Evolutionary conservation across 1,140 invertebrate genomes (phyloP).

Genomic region (Trissolcus basalis): DNA sequence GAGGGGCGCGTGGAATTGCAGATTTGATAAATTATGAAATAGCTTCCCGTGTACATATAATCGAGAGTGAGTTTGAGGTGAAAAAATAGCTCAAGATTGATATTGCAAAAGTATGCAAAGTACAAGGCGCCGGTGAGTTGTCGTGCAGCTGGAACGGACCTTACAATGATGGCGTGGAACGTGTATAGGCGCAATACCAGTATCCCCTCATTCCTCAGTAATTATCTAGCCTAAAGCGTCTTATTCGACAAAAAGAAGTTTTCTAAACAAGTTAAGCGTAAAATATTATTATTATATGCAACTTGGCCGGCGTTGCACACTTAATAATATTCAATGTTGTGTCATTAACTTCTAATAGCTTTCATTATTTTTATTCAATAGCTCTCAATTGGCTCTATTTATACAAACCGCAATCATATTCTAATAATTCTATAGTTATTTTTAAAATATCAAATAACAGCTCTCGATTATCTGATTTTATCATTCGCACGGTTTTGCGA

Average conservation of each 20-base stretch:
- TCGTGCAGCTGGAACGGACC: constrained; percentile 39
- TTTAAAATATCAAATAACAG: too few species aligned
- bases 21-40: too few species aligned
- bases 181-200: constrained; percentile 72
- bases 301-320: constrained; percentile 14
- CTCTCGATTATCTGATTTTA: too few species aligned
- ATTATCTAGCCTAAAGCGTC: constrained; percentile 71
- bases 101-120: constrained; percentile 42
- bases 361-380: constrained; percentile 22
- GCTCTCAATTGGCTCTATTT: background rate
- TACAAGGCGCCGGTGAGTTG: constrained; percentile 33
- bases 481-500: too few species aligned
- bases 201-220: constrained; percentile 76
- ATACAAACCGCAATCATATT: too few species aligned
- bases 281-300: constrained; percentile 39
- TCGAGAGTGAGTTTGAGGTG: constrained; percentile 8
- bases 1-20: too few species aligned
- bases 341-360: constrained; percentile 17
- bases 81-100: constrained; percentile 20
- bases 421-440: too few species aligned
- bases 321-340: constrained; percentile 37
- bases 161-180: constrained; percentile 46
- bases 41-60: background rate
- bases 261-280: constrained; percentile 67
- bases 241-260: constrained; percentile 67